Evolutionary conservation across 2,888 invertebrate genomes (phyloP).

Genomic region (Acanthosepion esculentum): DNA sequence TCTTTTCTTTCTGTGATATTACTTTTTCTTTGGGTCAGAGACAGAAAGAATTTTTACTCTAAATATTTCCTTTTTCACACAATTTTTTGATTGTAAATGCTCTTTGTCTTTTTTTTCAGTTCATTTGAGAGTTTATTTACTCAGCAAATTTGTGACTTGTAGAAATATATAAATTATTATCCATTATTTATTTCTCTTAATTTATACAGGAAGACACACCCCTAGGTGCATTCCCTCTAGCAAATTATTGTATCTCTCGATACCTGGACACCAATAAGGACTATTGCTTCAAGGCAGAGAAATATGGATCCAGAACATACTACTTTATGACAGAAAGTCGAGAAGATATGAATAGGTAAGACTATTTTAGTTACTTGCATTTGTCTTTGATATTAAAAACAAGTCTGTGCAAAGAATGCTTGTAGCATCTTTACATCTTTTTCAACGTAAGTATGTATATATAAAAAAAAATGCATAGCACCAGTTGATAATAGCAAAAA

Average conservation of each 20-base stretch:
- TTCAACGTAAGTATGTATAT: too few species aligned
- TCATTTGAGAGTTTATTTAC: background rate
- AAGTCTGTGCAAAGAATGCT: background rate
- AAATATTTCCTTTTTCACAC: too few species aligned
- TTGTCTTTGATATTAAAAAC: background rate
- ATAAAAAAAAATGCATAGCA: too few species aligned
- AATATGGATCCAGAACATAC: constrained; percentile 79
- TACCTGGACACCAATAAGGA: constrained; percentile 77
- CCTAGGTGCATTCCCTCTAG: constrained; percentile 89
- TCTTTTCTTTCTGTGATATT: too few species aligned
- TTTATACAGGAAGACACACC: constrained; percentile 78
- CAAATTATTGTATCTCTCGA: constrained; percentile 84
- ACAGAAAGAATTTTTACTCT: too few species aligned
- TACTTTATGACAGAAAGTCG: constrained; percentile 78
- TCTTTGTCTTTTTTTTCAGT: too few species aligned
- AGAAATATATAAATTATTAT: background rate
- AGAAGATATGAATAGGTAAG: constrained; percentile 65
- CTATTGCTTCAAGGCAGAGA: constrained; percentile 74
- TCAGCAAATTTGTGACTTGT: background rate
- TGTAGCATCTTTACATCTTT: too few species aligned
- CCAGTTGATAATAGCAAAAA: too few species aligned
- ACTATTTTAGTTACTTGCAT: background rate
- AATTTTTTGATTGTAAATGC: too few species aligned
- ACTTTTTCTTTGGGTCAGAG: too few species aligned
- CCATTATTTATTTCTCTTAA: background rate